Conservation (phyloP, 23 tunicate species). For the Phallusia fumigata region DNA sequence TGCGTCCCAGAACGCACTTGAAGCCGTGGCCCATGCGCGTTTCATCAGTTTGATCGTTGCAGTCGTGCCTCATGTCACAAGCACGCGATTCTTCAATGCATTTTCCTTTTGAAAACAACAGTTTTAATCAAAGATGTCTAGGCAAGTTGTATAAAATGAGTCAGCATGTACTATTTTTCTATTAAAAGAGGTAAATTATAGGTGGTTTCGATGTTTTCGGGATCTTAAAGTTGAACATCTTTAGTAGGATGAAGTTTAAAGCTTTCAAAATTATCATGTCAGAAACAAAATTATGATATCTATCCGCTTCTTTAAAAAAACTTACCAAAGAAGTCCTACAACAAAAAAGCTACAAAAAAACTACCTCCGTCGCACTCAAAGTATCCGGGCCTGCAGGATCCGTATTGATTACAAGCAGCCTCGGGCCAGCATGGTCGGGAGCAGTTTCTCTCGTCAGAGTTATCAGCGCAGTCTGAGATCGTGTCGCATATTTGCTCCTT, state of each 20-base stretch:
- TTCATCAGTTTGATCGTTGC: conserved; percentile 74
- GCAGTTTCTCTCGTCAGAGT: conserved; percentile 40
- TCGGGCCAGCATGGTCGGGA: conserved; percentile 39
- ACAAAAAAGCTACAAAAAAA: too few species aligned
- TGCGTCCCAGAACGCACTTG: conserved; percentile 56
- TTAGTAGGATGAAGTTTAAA: too few species aligned
- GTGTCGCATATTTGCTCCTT: conserved; percentile 63
- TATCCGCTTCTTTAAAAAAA: too few species aligned
- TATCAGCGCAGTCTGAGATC: conserved; percentile 29
- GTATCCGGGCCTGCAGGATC: conserved; percentile 42
- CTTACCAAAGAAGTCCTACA: too few species aligned
- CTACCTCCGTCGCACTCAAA: conserved; percentile 54
- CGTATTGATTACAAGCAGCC: conserved; percentile 32
- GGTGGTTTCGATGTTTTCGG: too few species aligned
- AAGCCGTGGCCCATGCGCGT: conserved; percentile 51
- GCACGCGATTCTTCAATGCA: conserved; percentile 38
- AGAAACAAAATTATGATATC: too few species aligned
- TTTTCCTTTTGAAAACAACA: conserved; percentile 58
- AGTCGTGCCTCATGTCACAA: conserved; percentile 56
- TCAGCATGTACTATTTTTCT: too few species aligned
- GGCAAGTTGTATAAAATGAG: too few species aligned
- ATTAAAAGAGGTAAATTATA: too few species aligned
- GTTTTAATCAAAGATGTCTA: too few species aligned
- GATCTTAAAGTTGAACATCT: too few species aligned
- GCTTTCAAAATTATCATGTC: too few species aligned